Base-by-base conservation (phyloP, 1,140 invertebrate genomes). In the Zaprionus gabonicus region DNA sequence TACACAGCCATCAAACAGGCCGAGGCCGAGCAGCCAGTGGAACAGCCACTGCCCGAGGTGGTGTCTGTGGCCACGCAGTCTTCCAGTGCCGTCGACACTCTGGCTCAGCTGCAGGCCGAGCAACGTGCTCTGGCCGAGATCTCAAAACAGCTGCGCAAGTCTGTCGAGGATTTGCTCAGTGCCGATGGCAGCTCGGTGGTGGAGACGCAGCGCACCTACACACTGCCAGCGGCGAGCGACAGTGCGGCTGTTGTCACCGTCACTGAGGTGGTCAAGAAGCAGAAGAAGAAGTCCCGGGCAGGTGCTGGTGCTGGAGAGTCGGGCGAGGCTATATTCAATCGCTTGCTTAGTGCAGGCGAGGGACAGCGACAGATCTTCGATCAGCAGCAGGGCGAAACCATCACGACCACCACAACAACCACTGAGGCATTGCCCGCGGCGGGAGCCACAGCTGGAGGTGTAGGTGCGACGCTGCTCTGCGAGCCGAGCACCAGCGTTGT, bases 71-170 rank as follows among this genome's bases (percentile, higher is more conserved):
- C 9, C 38, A n/a, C 34, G 38, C 10, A 49, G 23, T 28, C 36
- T 6, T 12, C 63, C 6, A 10, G 15, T 17, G 56, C 46, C n/a
- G 31, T 34, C 41, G 70, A 80, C 17, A 91, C 83, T 1, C 62
- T 90, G 46, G 91, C 91, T 44, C 76, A 86, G n/a, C 64, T 92
- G 36, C 91, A 92, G 73, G 91, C 91, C 23, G 91, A 92, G 59
- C 91, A 92, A 63, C 79, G 84, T 15, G 91, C 88, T 25, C 85
- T 92, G 75, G 91, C 90, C 49, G 84, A 92, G 79, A 92, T 92
- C 80, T 90, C 91, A 80, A 92, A 92, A 72, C 91, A 92, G 85
- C 20, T 92, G 74, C 87, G 91, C 41, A 92, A 91, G 59, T 92
- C 91, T 28, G 91, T 92, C 2, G 91, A 92, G 72, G 88, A 92